Evolutionary conservation across 2,888 invertebrate species (phyloP).

Genomic region (Cremastinae sp.): DNA sequence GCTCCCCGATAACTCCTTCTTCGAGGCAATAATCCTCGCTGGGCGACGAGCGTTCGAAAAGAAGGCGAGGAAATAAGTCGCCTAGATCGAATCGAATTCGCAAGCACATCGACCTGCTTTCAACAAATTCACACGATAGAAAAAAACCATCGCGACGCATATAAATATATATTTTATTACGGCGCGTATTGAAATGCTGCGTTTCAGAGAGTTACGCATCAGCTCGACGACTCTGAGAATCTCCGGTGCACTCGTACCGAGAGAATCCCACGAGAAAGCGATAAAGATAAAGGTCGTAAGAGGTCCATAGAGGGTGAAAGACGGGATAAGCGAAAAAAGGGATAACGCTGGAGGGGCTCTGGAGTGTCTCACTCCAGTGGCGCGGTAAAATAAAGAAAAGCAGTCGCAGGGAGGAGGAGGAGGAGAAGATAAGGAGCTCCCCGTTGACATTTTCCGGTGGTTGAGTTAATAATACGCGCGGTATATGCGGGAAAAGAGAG

Average conservation of each 20-base stretch:
- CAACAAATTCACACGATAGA: too few species aligned
- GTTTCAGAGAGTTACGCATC: constrained; percentile 8
- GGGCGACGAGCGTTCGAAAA: constrained; percentile 5
- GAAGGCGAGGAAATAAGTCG: constrained; percentile 23
- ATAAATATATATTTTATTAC: too few species aligned
- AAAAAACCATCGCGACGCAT: too few species aligned
- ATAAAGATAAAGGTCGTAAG: constrained; percentile 60
- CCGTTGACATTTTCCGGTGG: constrained; percentile 79
- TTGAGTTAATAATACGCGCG: constrained; percentile 79
- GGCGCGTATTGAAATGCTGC: neutral
- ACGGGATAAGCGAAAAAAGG: constrained; percentile 35
- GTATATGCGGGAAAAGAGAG: constrained; percentile 72
- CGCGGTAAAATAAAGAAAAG: constrained; percentile 73
- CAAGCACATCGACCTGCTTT: too few species aligned
- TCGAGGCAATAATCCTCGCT: constrained; percentile 62
- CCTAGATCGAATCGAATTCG: constrained; percentile 71
- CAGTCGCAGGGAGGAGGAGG: constrained; percentile 57
- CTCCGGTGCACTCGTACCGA: constrained; percentile 40
- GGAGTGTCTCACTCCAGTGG: constrained; percentile 42
- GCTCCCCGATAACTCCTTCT: constrained; percentile 72
- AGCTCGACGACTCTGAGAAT: constrained; percentile 34
- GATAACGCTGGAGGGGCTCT: constrained; percentile 13
- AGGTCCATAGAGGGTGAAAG: constrained; percentile 56
- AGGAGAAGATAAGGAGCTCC: constrained; percentile 73
- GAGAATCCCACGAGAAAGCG: constrained; percentile 38